phyloP scores from a whole-genome alignment of 2,888 invertebrate genomes.

The Gerris lacustris region DNA sequence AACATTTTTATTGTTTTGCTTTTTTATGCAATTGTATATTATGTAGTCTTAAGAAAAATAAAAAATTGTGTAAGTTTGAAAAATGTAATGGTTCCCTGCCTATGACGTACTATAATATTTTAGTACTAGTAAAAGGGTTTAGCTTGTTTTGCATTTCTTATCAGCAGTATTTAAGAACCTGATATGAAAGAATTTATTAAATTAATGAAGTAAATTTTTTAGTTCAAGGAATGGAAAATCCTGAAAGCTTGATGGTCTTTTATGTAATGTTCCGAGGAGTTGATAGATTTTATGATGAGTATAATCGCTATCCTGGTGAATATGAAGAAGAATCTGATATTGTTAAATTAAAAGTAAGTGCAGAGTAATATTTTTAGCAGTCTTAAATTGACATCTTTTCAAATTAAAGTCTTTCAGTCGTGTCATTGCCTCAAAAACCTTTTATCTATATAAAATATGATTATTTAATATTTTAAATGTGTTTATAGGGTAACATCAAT shows the following conservation, averaged over 20 bases:
- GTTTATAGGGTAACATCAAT: conserved; percentile 41
- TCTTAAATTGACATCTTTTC: conserved; percentile 1
- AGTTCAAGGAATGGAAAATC: conserved; percentile 63
- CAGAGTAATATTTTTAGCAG: neutral
- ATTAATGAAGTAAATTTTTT: conserved; percentile 33
- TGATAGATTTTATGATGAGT: conserved; percentile 78
- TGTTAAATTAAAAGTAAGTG: conserved; percentile 59
- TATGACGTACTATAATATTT: too few relatives aligned
- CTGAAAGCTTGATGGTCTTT: conserved; percentile 75
- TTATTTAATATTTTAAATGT: neutral
- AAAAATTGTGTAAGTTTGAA: too few relatives aligned
- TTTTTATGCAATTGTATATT: too few relatives aligned
- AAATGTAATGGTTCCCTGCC: too few relatives aligned
- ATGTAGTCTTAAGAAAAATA: too few relatives aligned
- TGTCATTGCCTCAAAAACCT: too few relatives aligned
- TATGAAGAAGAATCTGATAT: conserved; percentile 79
- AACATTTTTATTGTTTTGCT: too few relatives aligned
- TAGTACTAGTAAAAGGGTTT: too few relatives aligned
- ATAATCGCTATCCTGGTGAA: conserved; percentile 80
- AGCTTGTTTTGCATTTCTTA: too few relatives aligned
- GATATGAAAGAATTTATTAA: too few relatives aligned
- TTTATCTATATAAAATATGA: neutral
- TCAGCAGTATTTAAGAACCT: too few relatives aligned
- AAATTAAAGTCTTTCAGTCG: neutral
- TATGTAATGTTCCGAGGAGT: conserved; percentile 83